phyloP scores from a whole-genome alignment of 2,797 vertebrate genomes.

The Catharus ustulatus region DNA sequence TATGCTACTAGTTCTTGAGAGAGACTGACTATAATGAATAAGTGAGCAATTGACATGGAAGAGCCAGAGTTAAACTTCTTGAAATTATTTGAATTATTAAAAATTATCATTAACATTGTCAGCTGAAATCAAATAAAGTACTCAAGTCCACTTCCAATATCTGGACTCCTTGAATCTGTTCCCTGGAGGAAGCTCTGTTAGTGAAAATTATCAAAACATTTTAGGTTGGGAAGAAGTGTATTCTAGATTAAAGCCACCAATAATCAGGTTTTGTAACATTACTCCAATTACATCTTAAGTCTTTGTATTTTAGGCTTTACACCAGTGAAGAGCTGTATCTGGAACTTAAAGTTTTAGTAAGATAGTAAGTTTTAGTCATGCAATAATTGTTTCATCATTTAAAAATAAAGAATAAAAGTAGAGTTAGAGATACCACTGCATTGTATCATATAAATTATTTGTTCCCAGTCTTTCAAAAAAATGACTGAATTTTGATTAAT shows the following conservation, averaged over 20 bases:
- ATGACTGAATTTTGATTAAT: neutral
- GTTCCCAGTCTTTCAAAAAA: neutral
- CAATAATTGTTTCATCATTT: neutral
- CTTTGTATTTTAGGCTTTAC: slow-evolving; percentile 12
- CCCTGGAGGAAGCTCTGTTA: neutral
- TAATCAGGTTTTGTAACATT: neutral
- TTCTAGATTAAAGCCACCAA: neutral
- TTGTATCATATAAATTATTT: neutral
- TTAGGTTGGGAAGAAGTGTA: neutral
- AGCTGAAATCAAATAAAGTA: neutral
- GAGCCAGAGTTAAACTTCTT: neutral
- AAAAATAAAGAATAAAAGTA: neutral
- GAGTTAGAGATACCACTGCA: neutral
- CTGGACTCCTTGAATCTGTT: neutral
- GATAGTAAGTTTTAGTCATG: neutral
- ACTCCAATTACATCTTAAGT: neutral
- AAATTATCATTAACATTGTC: neutral
- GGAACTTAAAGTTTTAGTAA: neutral
- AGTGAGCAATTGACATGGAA: neutral
- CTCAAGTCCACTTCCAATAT: neutral
- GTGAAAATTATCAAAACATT: neutral
- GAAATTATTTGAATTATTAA: neutral
- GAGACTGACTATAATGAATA: neutral
- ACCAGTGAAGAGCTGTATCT: slow-evolving; percentile 11
- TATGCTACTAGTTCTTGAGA: neutral